A percentile compares a stretch with the other conserved stretches of the same genome.
phyloP scores from a whole-genome alignment of 2,888 invertebrate genomes.

The Hydrotaea diabolus region DNA sequence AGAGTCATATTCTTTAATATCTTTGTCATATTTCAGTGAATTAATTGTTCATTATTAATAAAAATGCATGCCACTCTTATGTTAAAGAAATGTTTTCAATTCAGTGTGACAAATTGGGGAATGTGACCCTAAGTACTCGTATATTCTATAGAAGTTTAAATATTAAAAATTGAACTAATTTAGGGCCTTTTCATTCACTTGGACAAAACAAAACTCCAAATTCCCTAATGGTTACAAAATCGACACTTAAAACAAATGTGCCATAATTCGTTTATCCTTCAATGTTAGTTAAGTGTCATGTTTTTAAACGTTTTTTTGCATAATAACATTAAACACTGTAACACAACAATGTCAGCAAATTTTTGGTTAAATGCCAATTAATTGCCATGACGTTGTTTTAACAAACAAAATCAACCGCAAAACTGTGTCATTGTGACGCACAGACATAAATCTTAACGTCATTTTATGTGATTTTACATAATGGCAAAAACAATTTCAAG shows the following conservation, averaged over 20 bases:
- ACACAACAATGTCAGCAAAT: constrained; percentile 45
- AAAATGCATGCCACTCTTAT: no score
- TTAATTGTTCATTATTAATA: no score
- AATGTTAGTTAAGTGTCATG: constrained; percentile 7
- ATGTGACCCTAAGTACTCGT: no score
- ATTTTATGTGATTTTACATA: not conserved
- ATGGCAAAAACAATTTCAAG: constrained; percentile 1
- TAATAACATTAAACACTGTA: constrained; percentile 1
- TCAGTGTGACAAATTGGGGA: no score
- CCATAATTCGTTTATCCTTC: not conserved
- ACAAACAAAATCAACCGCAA: not conserved
- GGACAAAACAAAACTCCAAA: no score
- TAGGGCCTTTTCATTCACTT: no score
- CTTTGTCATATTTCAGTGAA: no score
- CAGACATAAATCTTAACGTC: constrained; percentile 14
- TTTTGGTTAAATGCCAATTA: constrained; percentile 64
- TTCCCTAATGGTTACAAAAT: no score
- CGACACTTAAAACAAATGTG: not conserved
- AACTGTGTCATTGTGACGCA: constrained; percentile 22
- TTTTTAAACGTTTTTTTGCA: not conserved
- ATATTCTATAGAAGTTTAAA: no score
- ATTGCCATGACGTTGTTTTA: not conserved
- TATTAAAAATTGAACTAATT: no score
- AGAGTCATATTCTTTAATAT: no score
- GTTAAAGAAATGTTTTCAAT: no score